Conservation (phyloP, 2,797 vertebrate species). For the Phoebastria nigripes region DNA sequence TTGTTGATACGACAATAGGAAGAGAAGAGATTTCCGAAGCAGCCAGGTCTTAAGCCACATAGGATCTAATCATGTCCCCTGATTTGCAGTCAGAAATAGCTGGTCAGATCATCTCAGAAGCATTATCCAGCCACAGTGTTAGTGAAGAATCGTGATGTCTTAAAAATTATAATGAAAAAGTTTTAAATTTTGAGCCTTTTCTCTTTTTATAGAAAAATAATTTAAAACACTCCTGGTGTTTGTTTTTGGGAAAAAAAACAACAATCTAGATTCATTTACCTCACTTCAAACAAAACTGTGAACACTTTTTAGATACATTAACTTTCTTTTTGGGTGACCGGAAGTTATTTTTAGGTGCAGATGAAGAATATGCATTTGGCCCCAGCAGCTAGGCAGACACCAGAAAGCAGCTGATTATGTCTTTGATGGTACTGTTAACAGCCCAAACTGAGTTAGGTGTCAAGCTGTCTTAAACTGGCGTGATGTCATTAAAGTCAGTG, state of each 20-base stretch:
- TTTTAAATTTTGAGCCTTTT: background rate
- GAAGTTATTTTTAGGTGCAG: background rate
- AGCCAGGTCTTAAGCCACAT: background rate
- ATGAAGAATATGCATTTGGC: background rate
- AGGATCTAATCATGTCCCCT: background rate
- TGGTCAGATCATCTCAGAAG: background rate
- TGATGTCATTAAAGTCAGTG: constrained; percentile 25
- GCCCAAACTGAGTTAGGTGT: background rate
- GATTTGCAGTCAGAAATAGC: background rate
- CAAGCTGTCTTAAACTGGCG: background rate
- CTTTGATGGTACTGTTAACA: constrained; percentile 37
- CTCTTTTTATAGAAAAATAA: background rate
- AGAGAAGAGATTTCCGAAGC: background rate
- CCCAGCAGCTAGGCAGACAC: background rate
- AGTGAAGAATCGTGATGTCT: background rate
- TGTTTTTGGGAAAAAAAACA: background rate
- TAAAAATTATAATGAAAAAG: background rate
- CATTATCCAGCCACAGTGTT: background rate
- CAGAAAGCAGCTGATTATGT: constrained; percentile 7
- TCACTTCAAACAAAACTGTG: background rate
- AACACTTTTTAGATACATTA: background rate
- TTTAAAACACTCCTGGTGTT: accelerated
- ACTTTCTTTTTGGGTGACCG: background rate
- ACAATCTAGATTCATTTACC: background rate
- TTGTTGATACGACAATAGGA: constrained; percentile 13